Percentiles rank a stretch among this genome's conserved stretches.
Conservation (phyloP, 1,140 invertebrate species). For the Drepana arcuata region DNA sequence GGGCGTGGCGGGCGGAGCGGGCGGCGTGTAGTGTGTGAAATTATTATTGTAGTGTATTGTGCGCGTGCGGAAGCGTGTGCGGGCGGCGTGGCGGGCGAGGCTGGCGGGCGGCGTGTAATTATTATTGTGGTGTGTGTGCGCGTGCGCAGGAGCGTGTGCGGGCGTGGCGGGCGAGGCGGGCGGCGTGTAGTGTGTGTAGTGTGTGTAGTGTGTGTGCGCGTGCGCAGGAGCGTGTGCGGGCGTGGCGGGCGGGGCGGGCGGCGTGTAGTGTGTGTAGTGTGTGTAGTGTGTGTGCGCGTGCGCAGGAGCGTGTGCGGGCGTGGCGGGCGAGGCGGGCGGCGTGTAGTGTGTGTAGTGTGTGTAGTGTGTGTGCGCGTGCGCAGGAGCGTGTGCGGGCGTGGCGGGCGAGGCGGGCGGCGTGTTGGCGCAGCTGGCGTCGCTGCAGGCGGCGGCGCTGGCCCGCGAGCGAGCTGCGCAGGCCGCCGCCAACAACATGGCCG, state of each 20-base stretch:
- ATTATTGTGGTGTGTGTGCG: too few species aligned
- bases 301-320: conserved; percentile 13
- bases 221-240: conserved; percentile 14
- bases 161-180: conserved; percentile 18
- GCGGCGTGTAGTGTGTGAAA: too few species aligned
- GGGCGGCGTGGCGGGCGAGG: conserved; percentile 18
- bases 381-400: conserved; percentile 9
- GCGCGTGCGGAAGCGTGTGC: too few species aligned
- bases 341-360: too few species aligned
- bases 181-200: too few species aligned
- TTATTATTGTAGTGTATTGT: too few species aligned
- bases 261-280: too few species aligned
- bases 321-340: conserved; percentile 18
- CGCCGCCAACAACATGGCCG: conserved; percentile 1
- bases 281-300: too few species aligned
- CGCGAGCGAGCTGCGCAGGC: conserved; percentile 22
- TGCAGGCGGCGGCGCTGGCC: conserved; percentile 37
- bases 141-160: conserved; percentile 15
- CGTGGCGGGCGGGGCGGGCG: conserved; percentile 19
- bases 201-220: too few species aligned
- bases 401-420: conserved; percentile 13
- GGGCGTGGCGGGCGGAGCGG: too few species aligned
- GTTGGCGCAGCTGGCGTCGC: conserved; percentile 26
- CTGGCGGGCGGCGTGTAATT: too few species aligned
- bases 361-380: conserved; percentile 9